Base-by-base conservation (phyloP, 2,888 invertebrate genomes). In the Germaria angustata region DNA sequence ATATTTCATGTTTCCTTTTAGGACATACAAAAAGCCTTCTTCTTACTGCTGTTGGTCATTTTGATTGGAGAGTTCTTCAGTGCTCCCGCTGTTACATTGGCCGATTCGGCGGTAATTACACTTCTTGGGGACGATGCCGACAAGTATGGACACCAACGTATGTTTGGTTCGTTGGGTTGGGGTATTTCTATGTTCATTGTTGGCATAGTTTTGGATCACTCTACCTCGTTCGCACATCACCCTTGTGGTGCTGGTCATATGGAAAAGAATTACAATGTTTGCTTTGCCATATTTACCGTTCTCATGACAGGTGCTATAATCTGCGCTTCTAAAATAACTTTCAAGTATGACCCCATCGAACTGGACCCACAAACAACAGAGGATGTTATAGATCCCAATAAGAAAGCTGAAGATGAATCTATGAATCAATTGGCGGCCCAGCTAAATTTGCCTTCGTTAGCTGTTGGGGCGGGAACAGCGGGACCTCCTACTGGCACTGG, bases 131-230 rank as follows among this genome's bases (percentile, higher is more conserved):
- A 97, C 88, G 97, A 96, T 88, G 95, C 96, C 0, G 96, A 96
- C 88, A 94, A 95, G 93, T 97, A 99, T 90, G 99, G 99, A 0
- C 96, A 98, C 88, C 99, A 99, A 92, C 94, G 99, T 86, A 98
- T 99, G 97, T 99, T 98, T 89, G 98, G 98, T 1, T 98, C 98
- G 17, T 92, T 99, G 75, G 99, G 99, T 53, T 99, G 99, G 99
- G 99, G 98, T 32, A 92, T 99, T 86, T 96, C 99, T 55, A 99
- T 99, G 99, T 99, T 99, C 92, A 95, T 99, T 90, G 98, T 99
- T 80, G 91, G 91, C 81, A 97, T 98, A 87, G 98, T 97, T 1
- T 92, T 99, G 81, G 99, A 99, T 92, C 98, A 99, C 91, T 98
- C 98, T 76, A 98, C 98, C 20, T 95, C 98, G 0, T 99, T 99